These are phyloP conservation scores for Centropyge bicolor DNA, from an alignment of 2,797 vertebrate species.

Conservation along the genomic window DNA sequence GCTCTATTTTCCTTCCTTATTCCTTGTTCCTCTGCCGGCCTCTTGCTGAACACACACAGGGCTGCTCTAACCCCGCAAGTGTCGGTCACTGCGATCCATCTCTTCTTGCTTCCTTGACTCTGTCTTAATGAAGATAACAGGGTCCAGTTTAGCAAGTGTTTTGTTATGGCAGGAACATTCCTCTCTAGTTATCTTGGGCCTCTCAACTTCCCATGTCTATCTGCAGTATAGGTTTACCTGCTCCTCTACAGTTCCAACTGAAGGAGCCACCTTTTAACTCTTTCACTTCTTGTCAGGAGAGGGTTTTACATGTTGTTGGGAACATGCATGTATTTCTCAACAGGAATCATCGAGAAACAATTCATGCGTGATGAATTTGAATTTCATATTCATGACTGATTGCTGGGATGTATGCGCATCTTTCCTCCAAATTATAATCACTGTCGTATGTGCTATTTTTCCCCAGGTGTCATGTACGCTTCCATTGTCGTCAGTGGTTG, in stretches of 20 bases:
- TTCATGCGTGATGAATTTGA: constrained; percentile 23
- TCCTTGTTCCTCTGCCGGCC: constrained; percentile 29
- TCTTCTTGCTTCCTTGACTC: constrained; percentile 28
- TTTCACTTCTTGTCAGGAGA: constrained; percentile 24
- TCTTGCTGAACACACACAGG: constrained; percentile 37
- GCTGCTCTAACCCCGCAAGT: constrained; percentile 43
- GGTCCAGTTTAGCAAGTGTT: constrained; percentile 66
- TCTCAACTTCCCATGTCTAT: constrained; percentile 66
- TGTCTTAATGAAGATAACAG: constrained; percentile 76
- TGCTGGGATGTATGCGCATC: constrained; percentile 23
- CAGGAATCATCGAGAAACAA: constrained; percentile 3
- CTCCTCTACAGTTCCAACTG: constrained; percentile 20
- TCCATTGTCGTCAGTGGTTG: constrained; percentile 52
- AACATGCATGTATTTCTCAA: constrained; percentile 5
- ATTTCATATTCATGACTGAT: constrained; percentile 4
- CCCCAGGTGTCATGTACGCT: constrained; percentile 28
- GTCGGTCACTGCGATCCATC: constrained; percentile 40
- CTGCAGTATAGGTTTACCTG: constrained; percentile 66
- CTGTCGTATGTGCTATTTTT: constrained; percentile 22
- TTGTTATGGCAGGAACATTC: constrained; percentile 79
- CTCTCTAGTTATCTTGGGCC: constrained; percentile 71
- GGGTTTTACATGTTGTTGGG: not conserved
- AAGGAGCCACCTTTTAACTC: constrained; percentile 33
- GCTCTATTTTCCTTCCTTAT: constrained; percentile 23
- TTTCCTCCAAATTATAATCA: constrained; percentile 38